Conservation (phyloP, 2,888 invertebrate genomes). For the Apodemia hepburni region DNA sequence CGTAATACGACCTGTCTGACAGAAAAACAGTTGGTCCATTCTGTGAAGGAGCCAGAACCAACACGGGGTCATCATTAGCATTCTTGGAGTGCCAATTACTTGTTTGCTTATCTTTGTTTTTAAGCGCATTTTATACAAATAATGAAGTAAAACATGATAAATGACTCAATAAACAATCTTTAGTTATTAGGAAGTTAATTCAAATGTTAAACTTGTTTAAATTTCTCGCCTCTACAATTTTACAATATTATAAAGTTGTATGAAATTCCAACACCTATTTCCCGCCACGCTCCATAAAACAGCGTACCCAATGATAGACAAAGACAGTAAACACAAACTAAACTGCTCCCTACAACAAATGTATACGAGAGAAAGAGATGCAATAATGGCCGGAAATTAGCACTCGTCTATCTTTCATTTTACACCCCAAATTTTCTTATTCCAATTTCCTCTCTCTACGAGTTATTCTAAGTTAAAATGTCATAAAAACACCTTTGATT, state of each 20-base stretch:
- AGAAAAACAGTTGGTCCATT: too few relatives aligned
- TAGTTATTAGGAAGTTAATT: slow-evolving; percentile 3
- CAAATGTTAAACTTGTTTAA: slow-evolving; percentile 25
- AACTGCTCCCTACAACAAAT: slow-evolving; percentile 67
- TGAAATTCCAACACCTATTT: slow-evolving; percentile 28
- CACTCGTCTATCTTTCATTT: slow-evolving; percentile 88
- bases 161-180: not conserved
- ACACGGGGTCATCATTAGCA: too few relatives aligned
- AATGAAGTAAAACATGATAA: not conserved
- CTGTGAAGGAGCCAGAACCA: too few relatives aligned
- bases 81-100: too few relatives aligned
- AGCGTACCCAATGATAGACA: slow-evolving; percentile 54
- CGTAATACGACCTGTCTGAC: too few relatives aligned
- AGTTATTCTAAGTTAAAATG: slow-evolving; percentile 52
- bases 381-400: slow-evolving; percentile 84
- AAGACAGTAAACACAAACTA: slow-evolving; percentile 62
- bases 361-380: slow-evolving; percentile 78
- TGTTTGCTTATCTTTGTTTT: too few relatives aligned
- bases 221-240: slow-evolving; percentile 11
- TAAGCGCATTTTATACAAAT: too few relatives aligned
- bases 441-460: slow-evolving; percentile 83
- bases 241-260: slow-evolving; percentile 29
- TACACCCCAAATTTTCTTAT: slow-evolving; percentile 89
- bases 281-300: slow-evolving; percentile 33
- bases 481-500: slow-evolving; percentile 41